Evolutionary conservation across 1,140 invertebrate genomes (phyloP), one percentile per base, ranked within the genome.

Genomic region (Drosophila ohnishii): DNA sequence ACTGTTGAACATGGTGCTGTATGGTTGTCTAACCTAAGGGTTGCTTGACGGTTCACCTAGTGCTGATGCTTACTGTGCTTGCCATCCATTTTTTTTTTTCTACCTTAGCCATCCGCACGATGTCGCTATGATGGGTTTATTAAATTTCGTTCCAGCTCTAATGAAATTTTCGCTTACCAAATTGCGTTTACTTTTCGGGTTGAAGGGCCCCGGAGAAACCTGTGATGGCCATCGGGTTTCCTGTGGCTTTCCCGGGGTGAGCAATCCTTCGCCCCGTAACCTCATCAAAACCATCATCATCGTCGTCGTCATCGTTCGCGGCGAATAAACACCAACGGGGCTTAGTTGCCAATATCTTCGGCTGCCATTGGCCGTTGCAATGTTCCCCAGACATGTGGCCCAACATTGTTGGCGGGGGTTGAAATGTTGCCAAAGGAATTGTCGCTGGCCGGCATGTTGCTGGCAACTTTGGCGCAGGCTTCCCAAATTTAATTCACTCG

Each of bases 101-200:
- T 13, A 50, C 48, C 48, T 50, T 13, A 50, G 48, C 51, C 35
- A 74, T 56, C 58, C 74, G 47, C 48, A 19, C 48, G 57, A 51
- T 64, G 51, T 66, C 42, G 67, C 74, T 75, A 62, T 65, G 62
- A 62, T 65, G 62, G 83, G 75, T 87, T 87, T 87, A 87, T 87
- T 87, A 88, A 74, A 87, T 87, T 87, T 76, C 75, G 75, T 37
- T 37, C 79, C 63, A 57, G 57, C 84, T 80, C 80, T 87, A 87
- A 87, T 87, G 76, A 65, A 83, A 87, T 87, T 87, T 86, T 83
- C 83, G 84, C 84, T 74, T 77, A 75, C 84, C 64, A 87, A 87
- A 87, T 87, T 87, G 84, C 71, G 76, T 82, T 86, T 87, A 86
- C 75, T 77, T 78, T 65, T 69, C 19, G 34, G 45, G 47, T 25